phyloP scores from a whole-genome alignment of 2,797 vertebrate genomes.

The Ceryle rudis region DNA sequence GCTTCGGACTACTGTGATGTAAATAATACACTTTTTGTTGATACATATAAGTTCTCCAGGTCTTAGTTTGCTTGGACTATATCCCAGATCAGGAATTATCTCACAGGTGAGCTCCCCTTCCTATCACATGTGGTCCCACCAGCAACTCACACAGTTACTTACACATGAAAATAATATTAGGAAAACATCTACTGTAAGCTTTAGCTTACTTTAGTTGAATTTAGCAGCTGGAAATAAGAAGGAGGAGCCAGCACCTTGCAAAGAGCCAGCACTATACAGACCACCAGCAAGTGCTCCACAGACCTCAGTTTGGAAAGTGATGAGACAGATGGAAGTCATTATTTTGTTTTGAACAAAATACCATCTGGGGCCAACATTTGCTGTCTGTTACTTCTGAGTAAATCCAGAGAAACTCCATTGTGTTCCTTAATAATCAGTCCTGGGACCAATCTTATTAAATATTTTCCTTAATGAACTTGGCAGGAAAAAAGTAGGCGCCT shows the following conservation, averaged over 20 bases:
- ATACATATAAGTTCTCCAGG: neutral
- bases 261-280: constrained; percentile 32
- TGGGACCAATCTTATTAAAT: constrained; percentile 59
- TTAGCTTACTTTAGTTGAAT: constrained; percentile 33
- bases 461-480: constrained; percentile 56
- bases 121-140: neutral
- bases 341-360: constrained; percentile 68
- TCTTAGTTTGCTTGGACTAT: neutral
- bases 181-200: constrained; percentile 16
- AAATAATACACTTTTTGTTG: neutral
- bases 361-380: constrained; percentile 49
- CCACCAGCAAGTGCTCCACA: constrained; percentile 54
- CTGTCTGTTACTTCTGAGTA: constrained; percentile 53
- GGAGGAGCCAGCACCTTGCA: constrained; percentile 30
- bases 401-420: constrained; percentile 53
- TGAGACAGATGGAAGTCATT: constrained; percentile 65
- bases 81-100: neutral
- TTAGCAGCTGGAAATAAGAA: constrained; percentile 45
- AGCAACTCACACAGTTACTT: neutral
- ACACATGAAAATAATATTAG: constrained; percentile 13
- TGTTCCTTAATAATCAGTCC: constrained; percentile 41
- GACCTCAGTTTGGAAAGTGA: constrained; percentile 20
- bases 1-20: neutral
- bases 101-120: neutral
- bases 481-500: neutral